Percentiles rank a stretch among this genome's conserved stretches.
These are phyloP conservation scores for Aegotheles bennettii DNA, from an alignment of 2,113 vertebrate genomes.

Conservation along the genomic window DNA sequence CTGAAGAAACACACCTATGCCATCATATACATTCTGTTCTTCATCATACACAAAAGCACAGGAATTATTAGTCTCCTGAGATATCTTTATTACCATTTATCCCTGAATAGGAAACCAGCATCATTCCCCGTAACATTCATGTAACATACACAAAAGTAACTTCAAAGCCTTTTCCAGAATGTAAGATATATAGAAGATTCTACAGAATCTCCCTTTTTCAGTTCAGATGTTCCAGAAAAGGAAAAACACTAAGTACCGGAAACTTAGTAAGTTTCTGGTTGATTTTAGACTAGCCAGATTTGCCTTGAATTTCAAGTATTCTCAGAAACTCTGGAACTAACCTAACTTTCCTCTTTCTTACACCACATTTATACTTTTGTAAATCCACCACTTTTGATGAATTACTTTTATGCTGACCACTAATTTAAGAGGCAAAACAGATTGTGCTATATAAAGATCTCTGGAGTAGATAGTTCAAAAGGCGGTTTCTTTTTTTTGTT, in stretches of 20 bases:
- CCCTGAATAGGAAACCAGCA: not conserved
- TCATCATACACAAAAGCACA: not conserved
- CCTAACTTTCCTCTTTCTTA: not conserved
- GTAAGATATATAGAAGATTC: not conserved
- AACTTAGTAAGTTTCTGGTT: not conserved
- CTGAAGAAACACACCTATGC: not conserved
- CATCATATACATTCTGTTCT: not conserved
- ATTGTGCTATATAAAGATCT: not conserved
- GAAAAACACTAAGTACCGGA: not conserved
- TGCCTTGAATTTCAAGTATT: not conserved
- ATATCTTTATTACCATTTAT: not conserved
- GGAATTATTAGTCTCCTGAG: not conserved
- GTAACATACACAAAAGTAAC: not conserved
- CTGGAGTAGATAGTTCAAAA: not conserved
- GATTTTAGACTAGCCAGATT: not conserved
- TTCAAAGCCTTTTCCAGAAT: not conserved
- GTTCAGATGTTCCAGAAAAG: not conserved
- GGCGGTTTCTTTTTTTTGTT: too few species aligned
- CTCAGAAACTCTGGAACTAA: not conserved
- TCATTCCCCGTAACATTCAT: not conserved
- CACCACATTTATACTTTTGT: not conserved
- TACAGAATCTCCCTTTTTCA: not conserved
- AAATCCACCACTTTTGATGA: not conserved
- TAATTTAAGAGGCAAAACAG: slow-evolving; percentile 13
- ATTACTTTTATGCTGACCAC: slow-evolving; percentile 27